Percentiles rank a stretch among this genome's conserved stretches.
Conservation (phyloP, 2,113 vertebrate genomes). For the Neogale vison region DNA sequence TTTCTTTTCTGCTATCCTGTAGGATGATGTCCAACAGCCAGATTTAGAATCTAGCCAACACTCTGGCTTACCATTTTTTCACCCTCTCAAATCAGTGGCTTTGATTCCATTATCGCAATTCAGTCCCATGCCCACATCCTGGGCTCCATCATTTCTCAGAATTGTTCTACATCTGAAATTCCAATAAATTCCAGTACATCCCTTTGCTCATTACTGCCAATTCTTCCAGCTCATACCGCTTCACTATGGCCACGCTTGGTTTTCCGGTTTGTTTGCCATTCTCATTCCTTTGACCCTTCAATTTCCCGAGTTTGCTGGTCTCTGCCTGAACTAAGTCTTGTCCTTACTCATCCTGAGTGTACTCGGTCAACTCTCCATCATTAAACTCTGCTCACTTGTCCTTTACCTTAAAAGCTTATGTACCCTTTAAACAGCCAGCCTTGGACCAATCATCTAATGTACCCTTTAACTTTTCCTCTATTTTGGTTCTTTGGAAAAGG, state of each 20-base stretch:
- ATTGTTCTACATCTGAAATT: background rate
- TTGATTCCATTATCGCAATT: background rate
- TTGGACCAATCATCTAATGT: background rate
- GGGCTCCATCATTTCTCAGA: background rate
- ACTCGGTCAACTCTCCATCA: background rate
- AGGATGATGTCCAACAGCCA: background rate
- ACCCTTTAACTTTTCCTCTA: background rate
- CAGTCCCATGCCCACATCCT: background rate
- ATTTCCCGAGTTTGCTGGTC: background rate
- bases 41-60: background rate
- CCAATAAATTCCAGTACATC: background rate
- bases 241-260: background rate
- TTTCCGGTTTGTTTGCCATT: background rate
- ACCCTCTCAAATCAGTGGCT: background rate
- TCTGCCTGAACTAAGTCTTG: background rate
- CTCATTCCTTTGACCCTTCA: background rate
- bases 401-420: background rate
- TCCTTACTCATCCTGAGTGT: background rate
- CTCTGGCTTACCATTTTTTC: background rate
- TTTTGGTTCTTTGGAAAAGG: background rate
- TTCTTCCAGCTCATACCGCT: background rate
- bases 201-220: background rate
- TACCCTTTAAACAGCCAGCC: background rate
- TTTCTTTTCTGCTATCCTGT: background rate
- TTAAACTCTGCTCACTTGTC: background rate